Conservation (phyloP, 2,797 vertebrate genomes). For the Epinephelus coioides region DNA sequence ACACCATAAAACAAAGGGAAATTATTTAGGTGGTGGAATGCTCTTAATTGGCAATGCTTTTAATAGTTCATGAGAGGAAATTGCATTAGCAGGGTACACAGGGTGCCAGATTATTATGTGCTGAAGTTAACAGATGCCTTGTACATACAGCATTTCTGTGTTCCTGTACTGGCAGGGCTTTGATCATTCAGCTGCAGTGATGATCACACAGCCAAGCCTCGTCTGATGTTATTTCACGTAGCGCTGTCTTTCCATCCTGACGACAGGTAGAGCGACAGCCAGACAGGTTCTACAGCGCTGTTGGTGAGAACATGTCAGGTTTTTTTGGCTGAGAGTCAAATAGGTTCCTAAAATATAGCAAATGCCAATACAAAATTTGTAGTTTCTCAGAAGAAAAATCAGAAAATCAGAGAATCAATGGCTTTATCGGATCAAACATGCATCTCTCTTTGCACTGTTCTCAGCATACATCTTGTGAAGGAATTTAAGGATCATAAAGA, state of each 20-base stretch:
- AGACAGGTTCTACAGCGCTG: slow-evolving; percentile 15
- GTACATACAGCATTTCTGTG: slow-evolving; percentile 32
- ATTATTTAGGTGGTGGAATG: no score
- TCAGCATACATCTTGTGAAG: no score
- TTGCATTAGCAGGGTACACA: slow-evolving; percentile 13
- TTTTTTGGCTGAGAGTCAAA: slow-evolving; percentile 1
- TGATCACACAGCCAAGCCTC: slow-evolving; percentile 43
- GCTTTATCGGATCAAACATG: not conserved
- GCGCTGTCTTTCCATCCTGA: slow-evolving; percentile 3
- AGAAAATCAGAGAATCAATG: not conserved
- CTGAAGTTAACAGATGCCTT: slow-evolving; percentile 29
- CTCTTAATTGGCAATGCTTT: slow-evolving; percentile 7
- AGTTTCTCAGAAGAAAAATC: not conserved
- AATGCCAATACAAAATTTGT: not conserved
- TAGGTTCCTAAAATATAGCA: not conserved
- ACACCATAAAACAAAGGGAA: no score
- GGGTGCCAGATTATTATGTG: not conserved
- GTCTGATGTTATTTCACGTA: slow-evolving; percentile 39
- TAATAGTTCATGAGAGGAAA: slow-evolving; percentile 8
- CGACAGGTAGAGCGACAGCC: slow-evolving; percentile 27
- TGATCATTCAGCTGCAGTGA: slow-evolving; percentile 45
- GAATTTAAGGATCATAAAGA: no score
- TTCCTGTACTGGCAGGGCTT: slow-evolving; percentile 38
- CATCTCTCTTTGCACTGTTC: not conserved
- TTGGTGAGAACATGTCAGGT: slow-evolving; percentile 15